Percentiles rank a stretch among this genome's conserved stretches.
Evolutionary conservation across 64 coral and sea anemone species (phyloP).

Genomic region (Pocillopora damicornis): DNA sequence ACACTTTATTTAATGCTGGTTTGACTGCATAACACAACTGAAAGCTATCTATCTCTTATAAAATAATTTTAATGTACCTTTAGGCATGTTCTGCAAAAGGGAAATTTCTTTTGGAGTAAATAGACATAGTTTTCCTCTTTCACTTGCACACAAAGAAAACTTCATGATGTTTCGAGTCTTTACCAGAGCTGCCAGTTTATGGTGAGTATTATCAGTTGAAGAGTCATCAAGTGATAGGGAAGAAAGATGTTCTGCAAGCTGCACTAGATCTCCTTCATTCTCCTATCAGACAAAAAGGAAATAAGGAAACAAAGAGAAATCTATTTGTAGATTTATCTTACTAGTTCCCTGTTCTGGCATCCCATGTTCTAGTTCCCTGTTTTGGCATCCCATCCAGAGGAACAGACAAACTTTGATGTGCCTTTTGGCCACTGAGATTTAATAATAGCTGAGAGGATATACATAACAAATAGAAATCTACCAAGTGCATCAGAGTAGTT

Average conservation of each 20-base stretch:
- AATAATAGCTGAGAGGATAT: too few relatives aligned
- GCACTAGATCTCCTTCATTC: not conserved
- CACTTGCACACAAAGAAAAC: not conserved
- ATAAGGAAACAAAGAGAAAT: not conserved
- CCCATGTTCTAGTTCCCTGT: too few relatives aligned
- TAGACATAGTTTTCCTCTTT: not conserved
- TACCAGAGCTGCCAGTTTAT: not conserved
- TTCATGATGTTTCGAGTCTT: slow-evolving; percentile 17
- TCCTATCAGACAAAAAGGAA: not conserved
- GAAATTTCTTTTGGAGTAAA: slow-evolving; percentile 14
- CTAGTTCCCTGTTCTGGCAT: too few relatives aligned
- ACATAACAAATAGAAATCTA: too few relatives aligned
- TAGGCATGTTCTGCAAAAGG: slow-evolving; percentile 37
- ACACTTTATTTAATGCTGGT: not conserved
- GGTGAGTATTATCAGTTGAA: not conserved
- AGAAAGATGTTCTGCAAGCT: not conserved
- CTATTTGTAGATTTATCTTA: too few relatives aligned
- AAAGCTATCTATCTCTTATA: not conserved
- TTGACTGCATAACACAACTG: not conserved
- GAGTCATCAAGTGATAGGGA: not conserved
- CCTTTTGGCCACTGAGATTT: too few relatives aligned
- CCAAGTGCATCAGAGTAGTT: too few relatives aligned
- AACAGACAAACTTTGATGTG: too few relatives aligned
- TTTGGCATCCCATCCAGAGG: too few relatives aligned
- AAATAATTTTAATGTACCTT: slow-evolving; percentile 4